phyloP scores from a whole-genome alignment of 2,888 invertebrate genomes.

The Psylliodes chrysocephalus region DNA sequence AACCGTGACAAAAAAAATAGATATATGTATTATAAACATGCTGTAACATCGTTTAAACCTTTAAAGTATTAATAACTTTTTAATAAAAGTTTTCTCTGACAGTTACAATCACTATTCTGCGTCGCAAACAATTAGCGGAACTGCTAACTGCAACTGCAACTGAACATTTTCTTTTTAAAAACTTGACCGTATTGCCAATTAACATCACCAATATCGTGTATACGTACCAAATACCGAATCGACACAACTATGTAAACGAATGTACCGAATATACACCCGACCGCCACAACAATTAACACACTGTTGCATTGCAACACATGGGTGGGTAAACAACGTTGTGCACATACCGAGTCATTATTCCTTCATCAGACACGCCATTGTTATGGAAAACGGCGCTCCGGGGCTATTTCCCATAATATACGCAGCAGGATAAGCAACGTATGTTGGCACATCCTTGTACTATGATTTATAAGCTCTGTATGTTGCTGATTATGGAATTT shows the following conservation, averaged over 20 bases:
- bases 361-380: conserved; percentile 36
- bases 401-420: conserved; percentile 18
- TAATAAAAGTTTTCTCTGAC: too few relatives aligned
- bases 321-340: conserved; percentile 28
- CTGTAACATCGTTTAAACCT: too few relatives aligned
- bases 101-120: too few relatives aligned
- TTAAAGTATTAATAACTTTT: too few relatives aligned
- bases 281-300: conserved; percentile 7
- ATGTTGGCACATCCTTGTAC: background rate
- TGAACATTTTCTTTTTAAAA: too few relatives aligned
- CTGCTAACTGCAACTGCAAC: too few relatives aligned
- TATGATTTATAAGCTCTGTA: background rate
- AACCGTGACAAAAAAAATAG: too few relatives aligned
- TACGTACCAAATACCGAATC: conserved; percentile 2
- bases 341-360: conserved; percentile 31
- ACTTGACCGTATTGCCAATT: background rate
- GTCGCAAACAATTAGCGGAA: too few relatives aligned
- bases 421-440: background rate
- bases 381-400: conserved; percentile 39
- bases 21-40: too few relatives aligned
- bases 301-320: conserved; percentile 4
- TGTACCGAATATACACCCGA: conserved; percentile 4
- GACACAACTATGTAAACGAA: background rate
- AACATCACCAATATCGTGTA: background rate
- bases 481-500: background rate